Evolutionary conservation across 2,113 vertebrate species (phyloP), one percentile per base, ranked within the genome.

Genomic region (Kryptolebias marmoratus): DNA sequence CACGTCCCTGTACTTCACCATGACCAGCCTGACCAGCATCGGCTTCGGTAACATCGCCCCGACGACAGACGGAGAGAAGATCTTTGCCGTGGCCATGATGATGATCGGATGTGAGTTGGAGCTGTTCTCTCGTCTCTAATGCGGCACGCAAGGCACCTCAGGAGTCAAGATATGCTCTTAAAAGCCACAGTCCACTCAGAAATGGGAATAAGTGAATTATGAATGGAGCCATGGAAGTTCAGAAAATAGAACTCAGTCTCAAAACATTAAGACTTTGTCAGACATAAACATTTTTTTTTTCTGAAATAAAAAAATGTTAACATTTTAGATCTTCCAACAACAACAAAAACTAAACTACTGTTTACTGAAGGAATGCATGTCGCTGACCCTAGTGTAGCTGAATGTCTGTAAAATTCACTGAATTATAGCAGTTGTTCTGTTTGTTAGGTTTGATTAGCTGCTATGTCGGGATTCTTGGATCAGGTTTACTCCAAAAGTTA

Each of bases 61-160:
- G 0, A 99, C 97, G 1, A 99, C 98, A 0, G 97, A 99, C 12
- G 96, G 96, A 2, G 98, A 99, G 95, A 99, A 99, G 91, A 98
- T 98, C 91, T 99, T 99, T 32, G 98, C 98, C 0, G 98, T 99
- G 82, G 98, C 97, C 79, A 99, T 98, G 95, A 99, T 99, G 98
- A 99, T 99, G 98, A 98, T 99, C 81, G 98, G 98, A 92, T 99
- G 98, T 99, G 90, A 99, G 98, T 99, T 91, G 22, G 36, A 8
- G 9, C 5, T 22, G 68, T 80, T 69, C 73, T 54, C 57, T 68
- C 75, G 62, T 32, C 53, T 55, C 27, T 30, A 60, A 49, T 79
- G 64, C n/a, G 4, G 53, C 47, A 44, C 36, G 81, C 39, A 64
- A 42, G 49, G 59, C 75, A 76, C 44, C 74, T 67, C 73, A 79